Conservation (phyloP, 2,888 invertebrate genomes). For the Chesias legatella region DNA sequence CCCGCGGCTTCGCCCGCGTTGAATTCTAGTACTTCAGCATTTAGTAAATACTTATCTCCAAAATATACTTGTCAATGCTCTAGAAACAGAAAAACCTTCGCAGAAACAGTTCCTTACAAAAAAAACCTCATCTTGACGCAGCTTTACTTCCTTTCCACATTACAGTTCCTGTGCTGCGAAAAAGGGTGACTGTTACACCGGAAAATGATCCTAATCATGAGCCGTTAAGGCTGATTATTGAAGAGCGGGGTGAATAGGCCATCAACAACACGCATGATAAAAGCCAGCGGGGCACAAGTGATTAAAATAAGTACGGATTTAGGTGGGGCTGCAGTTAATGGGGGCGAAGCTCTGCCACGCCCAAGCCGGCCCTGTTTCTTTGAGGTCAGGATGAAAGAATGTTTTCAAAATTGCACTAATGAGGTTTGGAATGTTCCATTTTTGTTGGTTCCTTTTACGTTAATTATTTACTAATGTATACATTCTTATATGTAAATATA, state of each 20-base stretch:
- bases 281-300: slow-evolving; percentile 65
- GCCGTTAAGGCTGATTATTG: slow-evolving; percentile 36
- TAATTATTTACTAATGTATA: no score
- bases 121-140: slow-evolving; percentile 39
- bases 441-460: not conserved
- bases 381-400: slow-evolving; percentile 33
- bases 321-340: slow-evolving; percentile 61
- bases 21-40: no score
- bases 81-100: slow-evolving; percentile 27
- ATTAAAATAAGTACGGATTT: slow-evolving; percentile 76
- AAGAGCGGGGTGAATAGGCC: slow-evolving; percentile 31
- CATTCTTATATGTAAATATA: no score
- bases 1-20: no score
- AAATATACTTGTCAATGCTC: no score
- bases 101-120: slow-evolving; percentile 35
- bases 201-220: slow-evolving; percentile 32
- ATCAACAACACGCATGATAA: slow-evolving; percentile 66
- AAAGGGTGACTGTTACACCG: slow-evolving; percentile 23
- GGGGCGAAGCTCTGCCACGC: slow-evolving; percentile 46
- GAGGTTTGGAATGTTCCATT: slow-evolving; percentile 14
- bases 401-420: slow-evolving; percentile 31
- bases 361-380: slow-evolving; percentile 40
- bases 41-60: no score
- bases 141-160: slow-evolving; percentile 45
- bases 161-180: slow-evolving; percentile 43